Conservation (phyloP, 2,888 invertebrate genomes). For the Sarcophaga caerulescens region DNA sequence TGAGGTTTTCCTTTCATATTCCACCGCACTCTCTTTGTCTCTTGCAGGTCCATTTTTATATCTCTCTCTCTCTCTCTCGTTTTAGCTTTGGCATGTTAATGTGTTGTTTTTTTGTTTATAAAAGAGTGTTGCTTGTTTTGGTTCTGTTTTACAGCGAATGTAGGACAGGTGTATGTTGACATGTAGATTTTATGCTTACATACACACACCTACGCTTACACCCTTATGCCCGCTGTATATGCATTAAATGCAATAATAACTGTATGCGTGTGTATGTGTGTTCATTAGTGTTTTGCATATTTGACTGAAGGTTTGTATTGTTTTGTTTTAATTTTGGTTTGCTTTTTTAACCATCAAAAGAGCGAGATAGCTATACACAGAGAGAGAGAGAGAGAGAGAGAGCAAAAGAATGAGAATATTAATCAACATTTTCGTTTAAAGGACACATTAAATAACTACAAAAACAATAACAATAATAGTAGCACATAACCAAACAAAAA, state of each 20-base stretch:
- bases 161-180: conserved; percentile 26
- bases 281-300: conserved; percentile 26
- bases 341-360: background rate
- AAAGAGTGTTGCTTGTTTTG: too few relatives aligned
- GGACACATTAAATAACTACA: conserved; percentile 7
- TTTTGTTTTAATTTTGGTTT: background rate
- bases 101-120: background rate
- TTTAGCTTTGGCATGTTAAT: background rate
- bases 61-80: conserved; percentile 8
- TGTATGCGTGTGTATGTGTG: background rate
- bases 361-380: background rate
- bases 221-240: too few relatives aligned
- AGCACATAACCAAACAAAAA: background rate
- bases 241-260: background rate
- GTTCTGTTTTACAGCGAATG: conserved; percentile 8
- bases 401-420: background rate
- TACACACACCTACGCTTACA: background rate
- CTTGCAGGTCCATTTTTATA: conserved; percentile 26
- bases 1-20: conserved; percentile 6
- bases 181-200: background rate
- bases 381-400: too few relatives aligned
- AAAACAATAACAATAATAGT: background rate
- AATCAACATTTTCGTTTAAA: conserved; percentile 13
- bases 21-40: background rate
- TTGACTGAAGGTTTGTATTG: conserved; percentile 30